These are phyloP conservation scores for Drosophila lacertosa DNA, from an alignment of 1,140 invertebrate genomes.

Conservation along the genomic window DNA sequence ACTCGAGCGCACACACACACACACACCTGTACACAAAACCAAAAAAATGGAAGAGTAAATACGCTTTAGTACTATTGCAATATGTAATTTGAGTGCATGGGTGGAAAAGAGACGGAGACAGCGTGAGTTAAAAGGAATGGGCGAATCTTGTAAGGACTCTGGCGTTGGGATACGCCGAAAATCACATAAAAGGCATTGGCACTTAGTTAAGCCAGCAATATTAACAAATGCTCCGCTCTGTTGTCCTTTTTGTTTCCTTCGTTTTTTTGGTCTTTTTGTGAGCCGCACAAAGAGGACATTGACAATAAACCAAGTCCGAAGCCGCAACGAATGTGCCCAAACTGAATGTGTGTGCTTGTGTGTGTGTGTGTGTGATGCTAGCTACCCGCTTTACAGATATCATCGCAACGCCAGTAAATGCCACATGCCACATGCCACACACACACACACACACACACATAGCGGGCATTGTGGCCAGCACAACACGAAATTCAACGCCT, in stretches of 20 bases:
- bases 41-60: slow-evolving; percentile 32
- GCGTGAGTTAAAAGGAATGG: background rate
- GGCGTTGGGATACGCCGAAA: slow-evolving; percentile 39
- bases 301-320: slow-evolving; percentile 70
- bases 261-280: background rate
- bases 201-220: slow-evolving; percentile 78
- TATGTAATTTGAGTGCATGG: slow-evolving; percentile 25
- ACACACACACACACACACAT: slow-evolving; percentile 1
- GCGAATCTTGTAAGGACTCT: background rate
- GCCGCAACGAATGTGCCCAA: slow-evolving; percentile 41
- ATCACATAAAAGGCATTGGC: slow-evolving; percentile 80
- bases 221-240: slow-evolving; percentile 68
- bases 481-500: slow-evolving; percentile 25
- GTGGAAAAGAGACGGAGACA: background rate
- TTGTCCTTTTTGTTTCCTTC: slow-evolving; percentile 35
- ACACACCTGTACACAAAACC: slow-evolving; percentile 29
- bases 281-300: slow-evolving; percentile 26
- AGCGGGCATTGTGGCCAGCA: slow-evolving; percentile 27
- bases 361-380: background rate
- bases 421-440: slow-evolving; percentile 51
- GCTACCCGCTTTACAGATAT: slow-evolving; percentile 45
- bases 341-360: slow-evolving; percentile 17
- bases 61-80: slow-evolving; percentile 35
- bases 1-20: slow-evolving; percentile 17
- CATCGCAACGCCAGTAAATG: slow-evolving; percentile 59